Percentiles rank a stretch among this genome's conserved stretches.
Conservation (phyloP, 2,888 invertebrate genomes). For the Lasioglossum oenotherae region DNA sequence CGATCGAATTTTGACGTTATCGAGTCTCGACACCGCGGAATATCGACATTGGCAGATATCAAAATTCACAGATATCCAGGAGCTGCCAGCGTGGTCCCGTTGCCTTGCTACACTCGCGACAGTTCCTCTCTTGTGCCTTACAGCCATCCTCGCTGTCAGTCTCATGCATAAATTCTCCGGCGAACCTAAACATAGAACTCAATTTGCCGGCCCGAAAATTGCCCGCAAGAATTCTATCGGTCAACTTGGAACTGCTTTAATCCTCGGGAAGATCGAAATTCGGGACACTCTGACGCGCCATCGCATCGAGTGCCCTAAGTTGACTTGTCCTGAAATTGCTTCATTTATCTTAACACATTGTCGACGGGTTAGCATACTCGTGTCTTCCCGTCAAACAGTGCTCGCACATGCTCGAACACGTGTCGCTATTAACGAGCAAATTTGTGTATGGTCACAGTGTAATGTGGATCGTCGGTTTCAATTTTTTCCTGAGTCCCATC, state of each 20-base stretch:
- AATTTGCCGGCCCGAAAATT: conserved; percentile 39
- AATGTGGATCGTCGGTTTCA: not conserved
- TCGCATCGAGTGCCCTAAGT: not conserved
- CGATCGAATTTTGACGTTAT: not conserved
- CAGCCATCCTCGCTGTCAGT: conserved; percentile 8
- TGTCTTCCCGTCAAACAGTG: not conserved
- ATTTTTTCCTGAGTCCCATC: not conserved
- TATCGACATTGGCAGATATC: not conserved
- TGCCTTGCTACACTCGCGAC: not conserved
- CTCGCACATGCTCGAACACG: not conserved
- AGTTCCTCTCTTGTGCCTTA: not conserved
- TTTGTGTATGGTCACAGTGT: not conserved
- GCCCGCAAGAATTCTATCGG: conserved; percentile 4
- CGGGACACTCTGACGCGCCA: not conserved
- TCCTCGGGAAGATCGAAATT: not conserved
- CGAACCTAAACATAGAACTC: conserved; percentile 47
- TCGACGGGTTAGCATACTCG: not conserved
- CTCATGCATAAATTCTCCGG: conserved; percentile 1
- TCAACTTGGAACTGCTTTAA: not conserved
- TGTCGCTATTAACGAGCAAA: not conserved
- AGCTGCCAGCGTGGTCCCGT: not conserved
- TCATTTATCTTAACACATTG: conserved; percentile 9
- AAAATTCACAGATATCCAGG: not conserved
- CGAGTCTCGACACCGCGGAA: not conserved
- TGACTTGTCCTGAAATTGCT: not conserved